Conservation (phyloP, 2,888 invertebrate genomes). For the Heliconius cydno region DNA sequence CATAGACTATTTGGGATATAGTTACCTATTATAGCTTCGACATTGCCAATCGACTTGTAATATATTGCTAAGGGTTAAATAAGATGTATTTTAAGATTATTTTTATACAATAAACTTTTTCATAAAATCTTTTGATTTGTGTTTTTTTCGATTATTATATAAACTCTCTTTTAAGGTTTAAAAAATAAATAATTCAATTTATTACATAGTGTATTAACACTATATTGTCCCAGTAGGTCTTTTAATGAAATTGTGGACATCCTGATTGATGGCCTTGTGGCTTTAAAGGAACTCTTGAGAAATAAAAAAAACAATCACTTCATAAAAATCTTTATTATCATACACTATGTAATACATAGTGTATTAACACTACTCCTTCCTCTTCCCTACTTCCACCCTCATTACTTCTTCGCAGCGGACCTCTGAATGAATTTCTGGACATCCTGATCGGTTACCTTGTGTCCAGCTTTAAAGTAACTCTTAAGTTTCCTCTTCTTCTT, state of each 20-base stretch:
- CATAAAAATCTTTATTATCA: background rate
- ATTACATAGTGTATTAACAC: too few relatives aligned
- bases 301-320: background rate
- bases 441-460: constrained; percentile 82
- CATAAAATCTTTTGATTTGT: constrained; percentile 24
- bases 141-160: background rate
- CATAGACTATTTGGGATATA: constrained; percentile 35
- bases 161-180: too few relatives aligned
- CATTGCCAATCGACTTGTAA: constrained; percentile 47
- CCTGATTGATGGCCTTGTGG: too few relatives aligned
- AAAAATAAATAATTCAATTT: constrained; percentile 21
- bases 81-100: constrained; percentile 37
- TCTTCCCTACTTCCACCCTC: background rate
- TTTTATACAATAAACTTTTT: constrained; percentile 45
- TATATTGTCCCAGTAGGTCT: too few relatives aligned
- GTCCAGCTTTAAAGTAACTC: constrained; percentile 85
- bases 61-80: constrained; percentile 38
- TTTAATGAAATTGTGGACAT: too few relatives aligned
- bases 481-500: constrained; percentile 88
- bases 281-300: too few relatives aligned
- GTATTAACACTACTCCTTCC: background rate
- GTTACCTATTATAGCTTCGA: constrained; percentile 46
- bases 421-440: constrained; percentile 62
- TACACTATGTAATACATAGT: background rate
- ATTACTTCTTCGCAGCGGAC: constrained; percentile 37